Evolutionary conservation across 2,888 invertebrate genomes (phyloP).

Genomic region (Cremastinae sp.): DNA sequence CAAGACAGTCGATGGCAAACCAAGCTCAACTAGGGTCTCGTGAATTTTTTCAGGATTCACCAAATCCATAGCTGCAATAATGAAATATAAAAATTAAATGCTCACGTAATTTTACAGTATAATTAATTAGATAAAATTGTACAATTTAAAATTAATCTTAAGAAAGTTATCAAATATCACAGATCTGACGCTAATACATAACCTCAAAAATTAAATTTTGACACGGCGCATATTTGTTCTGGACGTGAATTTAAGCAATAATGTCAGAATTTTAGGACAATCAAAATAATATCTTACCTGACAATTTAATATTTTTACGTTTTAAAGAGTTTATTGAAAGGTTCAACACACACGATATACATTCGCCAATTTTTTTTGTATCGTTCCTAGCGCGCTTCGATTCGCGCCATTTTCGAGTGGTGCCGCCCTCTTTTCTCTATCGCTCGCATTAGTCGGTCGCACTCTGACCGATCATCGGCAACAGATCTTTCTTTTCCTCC

Average conservation of each 20-base stretch:
- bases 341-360: background rate
- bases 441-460: too few species aligned
- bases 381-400: too few species aligned
- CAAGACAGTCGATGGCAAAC: conserved; percentile 65
- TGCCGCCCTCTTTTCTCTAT: too few species aligned
- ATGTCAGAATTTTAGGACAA: background rate
- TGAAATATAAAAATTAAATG: background rate
- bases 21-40: conserved; percentile 59
- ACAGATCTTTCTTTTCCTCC: too few species aligned
- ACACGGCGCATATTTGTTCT: too few species aligned
- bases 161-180: background rate
- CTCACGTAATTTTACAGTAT: background rate
- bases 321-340: too few species aligned
- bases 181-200: background rate
- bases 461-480: too few species aligned
- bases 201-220: conserved; percentile 26
- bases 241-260: too few species aligned
- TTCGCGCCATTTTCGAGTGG: too few species aligned
- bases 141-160: background rate
- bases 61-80: conserved; percentile 37
- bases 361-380: too few species aligned
- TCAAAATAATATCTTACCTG: conserved; percentile 3
- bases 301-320: background rate
- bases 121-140: too few species aligned
- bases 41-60: conserved; percentile 67